phyloP scores from a whole-genome alignment of 2,113 vertebrate genomes.

The Scytalopus superciliaris region DNA sequence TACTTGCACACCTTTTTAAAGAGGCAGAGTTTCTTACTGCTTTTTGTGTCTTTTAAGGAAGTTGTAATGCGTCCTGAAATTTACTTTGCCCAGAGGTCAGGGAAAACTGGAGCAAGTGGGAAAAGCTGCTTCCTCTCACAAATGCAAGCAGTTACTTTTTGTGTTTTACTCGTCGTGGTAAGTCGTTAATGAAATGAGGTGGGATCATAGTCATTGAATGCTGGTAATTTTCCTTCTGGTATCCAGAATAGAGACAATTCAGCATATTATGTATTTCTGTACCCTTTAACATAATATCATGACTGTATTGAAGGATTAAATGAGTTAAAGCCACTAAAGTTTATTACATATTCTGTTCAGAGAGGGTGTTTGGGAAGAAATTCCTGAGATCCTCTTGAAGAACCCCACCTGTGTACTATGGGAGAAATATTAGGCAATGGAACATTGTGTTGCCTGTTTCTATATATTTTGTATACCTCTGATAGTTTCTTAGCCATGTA shows the following conservation, averaged over 20 bases:
- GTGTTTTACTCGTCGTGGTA: conserved; percentile 43
- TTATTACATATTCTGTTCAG: conserved; percentile 23
- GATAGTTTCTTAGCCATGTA: background rate
- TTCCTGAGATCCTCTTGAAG: background rate
- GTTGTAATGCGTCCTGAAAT: background rate
- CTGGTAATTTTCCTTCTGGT: conserved; percentile 64
- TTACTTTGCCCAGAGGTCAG: conserved; percentile 18
- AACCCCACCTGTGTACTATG: background rate
- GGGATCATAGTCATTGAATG: conserved; percentile 18
- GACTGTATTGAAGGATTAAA: conserved; percentile 24
- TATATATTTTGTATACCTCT: background rate
- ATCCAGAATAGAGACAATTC: conserved; percentile 40
- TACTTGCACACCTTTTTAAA: conserved; percentile 65
- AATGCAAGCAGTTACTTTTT: conserved; percentile 68
- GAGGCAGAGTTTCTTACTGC: background rate
- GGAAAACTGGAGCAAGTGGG: conserved; percentile 40
- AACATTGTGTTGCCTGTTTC: background rate
- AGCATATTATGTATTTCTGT: conserved; percentile 62
- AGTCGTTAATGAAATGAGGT: conserved; percentile 51
- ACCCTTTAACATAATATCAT: conserved; percentile 59
- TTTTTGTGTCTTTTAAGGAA: background rate
- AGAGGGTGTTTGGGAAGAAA: conserved; percentile 6
- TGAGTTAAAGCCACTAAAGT: conserved; percentile 57
- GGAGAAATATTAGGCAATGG: background rate
- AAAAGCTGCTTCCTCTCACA: conserved; percentile 64